Evolutionary conservation across 1,140 invertebrate species (phyloP).

Genomic region (Hormaphis cornu): DNA sequence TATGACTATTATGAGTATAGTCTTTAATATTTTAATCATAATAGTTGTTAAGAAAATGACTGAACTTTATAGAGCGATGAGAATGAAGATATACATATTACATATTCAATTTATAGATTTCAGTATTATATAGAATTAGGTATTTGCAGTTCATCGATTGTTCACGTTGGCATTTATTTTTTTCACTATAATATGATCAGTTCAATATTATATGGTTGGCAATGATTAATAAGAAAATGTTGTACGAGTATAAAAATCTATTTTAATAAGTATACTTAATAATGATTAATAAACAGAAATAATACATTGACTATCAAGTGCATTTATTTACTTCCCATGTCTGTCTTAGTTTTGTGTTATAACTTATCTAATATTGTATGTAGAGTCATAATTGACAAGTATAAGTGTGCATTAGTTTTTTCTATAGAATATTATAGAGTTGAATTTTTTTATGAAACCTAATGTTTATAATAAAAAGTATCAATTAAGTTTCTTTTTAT

Average conservation of each 20-base stretch:
- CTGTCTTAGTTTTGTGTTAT: constrained; percentile 13
- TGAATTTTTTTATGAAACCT: constrained; percentile 8
- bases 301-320: background rate
- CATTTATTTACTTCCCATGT: constrained; percentile 23
- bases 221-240: background rate
- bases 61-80: constrained; percentile 7
- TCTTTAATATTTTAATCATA: background rate
- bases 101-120: too few species aligned
- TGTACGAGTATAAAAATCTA: constrained; percentile 8
- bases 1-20: too few species aligned
- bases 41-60: constrained; percentile 17
- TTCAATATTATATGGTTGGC: background rate
- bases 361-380: constrained; percentile 6
- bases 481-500: constrained; percentile 16
- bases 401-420: constrained; percentile 10
- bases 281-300: too few species aligned
- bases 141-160: background rate
- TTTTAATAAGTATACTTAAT: background rate
- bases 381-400: background rate
- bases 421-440: too few species aligned
- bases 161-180: too few species aligned
- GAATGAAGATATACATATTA: too few species aligned
- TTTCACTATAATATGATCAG: background rate
- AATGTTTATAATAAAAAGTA: background rate
- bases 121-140: too few species aligned